Percentiles rank a stretch among this genome's conserved stretches.
Evolutionary conservation across 2,888 invertebrate species (phyloP).

Genomic region (Apocheima hispidaria): DNA sequence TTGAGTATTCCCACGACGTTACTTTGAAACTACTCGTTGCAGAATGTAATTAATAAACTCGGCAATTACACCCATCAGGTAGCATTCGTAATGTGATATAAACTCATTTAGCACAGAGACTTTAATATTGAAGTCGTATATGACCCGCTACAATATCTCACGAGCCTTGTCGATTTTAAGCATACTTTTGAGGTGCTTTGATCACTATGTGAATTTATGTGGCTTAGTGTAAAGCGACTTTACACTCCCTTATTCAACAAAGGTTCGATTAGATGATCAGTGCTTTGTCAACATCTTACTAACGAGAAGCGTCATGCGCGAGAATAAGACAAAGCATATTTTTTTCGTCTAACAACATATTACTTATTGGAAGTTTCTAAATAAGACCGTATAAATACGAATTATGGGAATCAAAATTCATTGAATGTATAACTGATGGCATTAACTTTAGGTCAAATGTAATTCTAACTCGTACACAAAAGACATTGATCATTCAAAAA

Average conservation of each 20-base stretch:
- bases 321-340: no score
- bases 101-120: conserved; percentile 12
- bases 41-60: conserved; percentile 29
- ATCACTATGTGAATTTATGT: neutral
- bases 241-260: neutral
- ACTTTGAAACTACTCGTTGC: conserved; percentile 21
- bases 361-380: no score
- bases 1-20: conserved; percentile 26
- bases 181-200: no score
- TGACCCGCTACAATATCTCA: neutral
- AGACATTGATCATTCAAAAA: conserved; percentile 34
- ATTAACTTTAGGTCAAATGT: conserved; percentile 3
- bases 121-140: neutral
- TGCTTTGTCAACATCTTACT: no score
- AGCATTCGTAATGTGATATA: conserved; percentile 10
- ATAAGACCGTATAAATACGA: no score
- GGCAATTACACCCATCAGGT: conserved; percentile 27
- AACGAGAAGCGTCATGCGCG: no score
- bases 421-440: neutral
- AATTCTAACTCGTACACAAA: conserved; percentile 20
- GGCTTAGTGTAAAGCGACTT: neutral
- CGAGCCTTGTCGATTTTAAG: no score
- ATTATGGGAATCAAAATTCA: neutral
- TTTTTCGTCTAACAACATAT: no score
- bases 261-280: no score